Conservation (phyloP, 2,797 vertebrate species). For the Neosalanx taihuensis region DNA sequence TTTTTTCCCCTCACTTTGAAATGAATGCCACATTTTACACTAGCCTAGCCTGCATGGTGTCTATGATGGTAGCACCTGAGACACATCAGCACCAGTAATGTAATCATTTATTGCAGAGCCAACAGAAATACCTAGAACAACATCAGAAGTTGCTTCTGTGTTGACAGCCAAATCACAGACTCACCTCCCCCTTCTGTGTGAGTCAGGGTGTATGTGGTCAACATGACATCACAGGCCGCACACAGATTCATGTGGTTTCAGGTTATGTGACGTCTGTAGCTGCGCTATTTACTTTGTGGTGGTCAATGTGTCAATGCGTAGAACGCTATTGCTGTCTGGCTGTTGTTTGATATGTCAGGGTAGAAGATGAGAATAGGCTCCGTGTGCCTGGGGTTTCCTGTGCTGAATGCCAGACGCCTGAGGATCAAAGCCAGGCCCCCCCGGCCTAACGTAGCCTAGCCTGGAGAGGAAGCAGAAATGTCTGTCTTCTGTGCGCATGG, state of each 20-base stretch:
- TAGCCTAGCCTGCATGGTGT: constrained; percentile 24
- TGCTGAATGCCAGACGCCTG: constrained; percentile 29
- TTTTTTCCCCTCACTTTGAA: constrained; percentile 42
- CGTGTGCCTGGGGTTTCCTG: constrained; percentile 35
- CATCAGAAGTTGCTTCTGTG: background rate
- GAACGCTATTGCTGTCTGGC: constrained; percentile 16
- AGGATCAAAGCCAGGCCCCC: constrained; percentile 46
- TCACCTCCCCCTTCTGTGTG: constrained; percentile 8
- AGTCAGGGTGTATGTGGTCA: constrained; percentile 25
- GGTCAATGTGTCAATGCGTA: constrained; percentile 52
- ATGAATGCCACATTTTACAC: constrained; percentile 58
- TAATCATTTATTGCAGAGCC: constrained; percentile 4
- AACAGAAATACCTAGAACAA: too few species aligned
- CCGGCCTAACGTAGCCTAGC: constrained; percentile 1
- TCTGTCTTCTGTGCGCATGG: constrained; percentile 35
- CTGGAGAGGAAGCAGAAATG: constrained; percentile 22
- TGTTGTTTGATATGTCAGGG: constrained; percentile 44
- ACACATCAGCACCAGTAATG: background rate
- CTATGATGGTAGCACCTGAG: constrained; percentile 28
- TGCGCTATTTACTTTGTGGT: constrained; percentile 30
- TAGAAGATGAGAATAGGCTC: constrained; percentile 17
- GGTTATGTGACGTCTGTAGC: constrained; percentile 25
- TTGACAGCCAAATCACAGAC: constrained; percentile 26
- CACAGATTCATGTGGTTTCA: constrained; percentile 33
- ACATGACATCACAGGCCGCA: constrained; percentile 1